Conservation (phyloP, 2,113 vertebrate species). For the Meriones unguiculatus region DNA sequence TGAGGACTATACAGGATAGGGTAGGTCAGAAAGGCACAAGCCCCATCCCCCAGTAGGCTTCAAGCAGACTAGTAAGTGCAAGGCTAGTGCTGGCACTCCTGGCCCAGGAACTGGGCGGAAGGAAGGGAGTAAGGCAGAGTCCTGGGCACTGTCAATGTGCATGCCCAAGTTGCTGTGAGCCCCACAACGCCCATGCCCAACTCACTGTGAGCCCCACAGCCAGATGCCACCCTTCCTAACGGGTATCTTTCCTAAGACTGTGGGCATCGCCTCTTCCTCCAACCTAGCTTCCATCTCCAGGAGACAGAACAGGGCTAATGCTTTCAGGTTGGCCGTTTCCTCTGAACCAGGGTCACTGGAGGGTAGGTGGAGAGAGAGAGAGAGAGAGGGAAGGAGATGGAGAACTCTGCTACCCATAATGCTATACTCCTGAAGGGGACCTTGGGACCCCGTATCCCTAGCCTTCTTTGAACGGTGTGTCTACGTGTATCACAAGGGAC, state of each 20-base stretch:
- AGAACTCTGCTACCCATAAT: neutral
- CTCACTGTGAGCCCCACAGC: neutral
- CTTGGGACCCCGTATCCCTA: neutral
- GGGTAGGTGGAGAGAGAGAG: neutral
- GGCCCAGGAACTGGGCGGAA: neutral
- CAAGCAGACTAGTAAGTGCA: constrained; percentile 57
- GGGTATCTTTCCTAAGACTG: neutral
- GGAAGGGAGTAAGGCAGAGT: neutral
- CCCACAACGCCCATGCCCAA: fast-evolving
- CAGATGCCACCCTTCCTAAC: neutral
- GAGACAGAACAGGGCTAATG: neutral
- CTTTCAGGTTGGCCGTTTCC: no score
- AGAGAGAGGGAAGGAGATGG: neutral
- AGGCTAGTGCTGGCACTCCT: neutral
- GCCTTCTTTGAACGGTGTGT: constrained; percentile 23
- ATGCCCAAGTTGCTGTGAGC: neutral
- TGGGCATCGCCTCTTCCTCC: neutral
- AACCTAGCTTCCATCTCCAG: neutral
- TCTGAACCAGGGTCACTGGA: neutral
- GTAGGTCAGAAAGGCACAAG: neutral
- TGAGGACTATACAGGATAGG: neutral
- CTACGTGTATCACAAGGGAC: neutral
- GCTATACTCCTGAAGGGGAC: neutral
- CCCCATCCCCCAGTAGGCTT: neutral
- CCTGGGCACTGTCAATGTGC: neutral